Evolutionary conservation across 2,113 vertebrate genomes (phyloP).

Genomic region (Ameiurus melas): DNA sequence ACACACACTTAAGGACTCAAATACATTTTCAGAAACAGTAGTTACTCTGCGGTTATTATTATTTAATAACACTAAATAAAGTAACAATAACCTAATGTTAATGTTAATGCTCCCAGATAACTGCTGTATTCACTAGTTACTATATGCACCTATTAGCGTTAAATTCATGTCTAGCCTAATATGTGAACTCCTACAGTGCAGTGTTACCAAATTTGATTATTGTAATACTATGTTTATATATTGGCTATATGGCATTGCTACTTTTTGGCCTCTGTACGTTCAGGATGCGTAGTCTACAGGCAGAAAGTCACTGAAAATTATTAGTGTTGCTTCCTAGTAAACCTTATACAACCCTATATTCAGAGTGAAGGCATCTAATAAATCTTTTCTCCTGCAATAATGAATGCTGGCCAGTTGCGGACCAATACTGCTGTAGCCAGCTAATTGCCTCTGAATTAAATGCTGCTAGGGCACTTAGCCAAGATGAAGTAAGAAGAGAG

Average conservation of each 20-base stretch:
- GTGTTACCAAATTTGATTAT: background rate
- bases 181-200: background rate
- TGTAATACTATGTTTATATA: no score
- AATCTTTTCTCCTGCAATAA: slow-evolving; percentile 52
- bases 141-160: background rate
- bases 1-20: no score
- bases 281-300: background rate
- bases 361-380: slow-evolving; percentile 55
- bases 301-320: slow-evolving; percentile 46
- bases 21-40: background rate
- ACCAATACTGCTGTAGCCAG: slow-evolving; percentile 56
- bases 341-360: slow-evolving; percentile 60
- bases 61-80: background rate
- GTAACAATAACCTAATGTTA: background rate
- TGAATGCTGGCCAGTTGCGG: slow-evolving; percentile 66
- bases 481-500: slow-evolving; percentile 56
- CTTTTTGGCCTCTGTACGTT: slow-evolving; percentile 4
- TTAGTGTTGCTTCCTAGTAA: slow-evolving; percentile 36
- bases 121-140: background rate
- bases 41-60: background rate
- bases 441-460: slow-evolving; percentile 71
- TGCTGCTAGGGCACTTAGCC: slow-evolving; percentile 70
- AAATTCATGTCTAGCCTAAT: background rate
- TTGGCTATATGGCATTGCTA: background rate
- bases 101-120: background rate